Evolutionary conservation across 2,888 invertebrate species (phyloP).

Genomic region (Acrobasis suavella): DNA sequence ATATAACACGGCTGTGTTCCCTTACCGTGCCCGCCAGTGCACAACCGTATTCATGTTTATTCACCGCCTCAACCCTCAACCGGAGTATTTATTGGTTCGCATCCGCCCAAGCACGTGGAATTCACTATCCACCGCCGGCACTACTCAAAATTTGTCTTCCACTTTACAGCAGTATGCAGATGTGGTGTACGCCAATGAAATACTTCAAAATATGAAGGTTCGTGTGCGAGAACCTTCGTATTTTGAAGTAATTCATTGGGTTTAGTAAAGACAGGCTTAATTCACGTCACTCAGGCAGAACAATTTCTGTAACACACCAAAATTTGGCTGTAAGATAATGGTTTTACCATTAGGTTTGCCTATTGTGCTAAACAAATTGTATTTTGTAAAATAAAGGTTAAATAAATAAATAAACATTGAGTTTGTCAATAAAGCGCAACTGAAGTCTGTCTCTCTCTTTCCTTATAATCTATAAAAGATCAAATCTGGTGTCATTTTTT

Average conservation of each 20-base stretch:
- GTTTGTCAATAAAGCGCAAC: no score
- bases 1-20: not conserved
- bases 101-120: constrained; percentile 59
- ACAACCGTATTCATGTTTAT: constrained; percentile 52
- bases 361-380: no score
- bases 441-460: no score
- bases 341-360: no score
- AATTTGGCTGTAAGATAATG: no score
- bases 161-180: constrained; percentile 67
- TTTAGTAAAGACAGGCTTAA: not conserved
- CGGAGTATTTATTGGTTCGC: constrained; percentile 73
- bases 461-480: no score
- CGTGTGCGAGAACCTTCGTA: not conserved
- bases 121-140: constrained; percentile 47
- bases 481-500: no score
- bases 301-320: not conserved
- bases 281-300: constrained; percentile 4
- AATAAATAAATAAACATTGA: no score
- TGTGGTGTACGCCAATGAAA: constrained; percentile 22
- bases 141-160: constrained; percentile 65
- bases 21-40: constrained; percentile 38
- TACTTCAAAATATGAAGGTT: no score
- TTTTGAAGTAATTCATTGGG: constrained; percentile 5
- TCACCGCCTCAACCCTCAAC: constrained; percentile 54
- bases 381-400: no score